These are phyloP conservation scores for Hirtodrosophila cameraria DNA, from an alignment of 2,888 invertebrate species.

Conservation along the genomic window DNA sequence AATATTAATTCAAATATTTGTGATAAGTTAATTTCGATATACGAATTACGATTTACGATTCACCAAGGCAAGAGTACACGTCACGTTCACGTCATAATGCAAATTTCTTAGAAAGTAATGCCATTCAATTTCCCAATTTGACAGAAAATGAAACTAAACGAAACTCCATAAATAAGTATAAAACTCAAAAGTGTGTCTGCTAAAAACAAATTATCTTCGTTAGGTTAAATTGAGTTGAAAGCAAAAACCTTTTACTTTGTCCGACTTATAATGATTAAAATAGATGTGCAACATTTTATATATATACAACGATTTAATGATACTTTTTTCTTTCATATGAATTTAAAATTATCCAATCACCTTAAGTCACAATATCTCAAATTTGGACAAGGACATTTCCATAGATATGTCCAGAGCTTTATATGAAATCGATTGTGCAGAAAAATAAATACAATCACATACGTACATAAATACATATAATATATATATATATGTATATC, in stretches of 20 bases:
- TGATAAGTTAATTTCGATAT: conserved; percentile 81
- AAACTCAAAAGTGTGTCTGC: no score
- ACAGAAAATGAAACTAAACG: no score
- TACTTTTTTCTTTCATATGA: not conserved
- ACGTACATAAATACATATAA: not conserved
- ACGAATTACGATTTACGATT: no score
- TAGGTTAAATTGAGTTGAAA: no score
- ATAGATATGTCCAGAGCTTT: conserved; percentile 2
- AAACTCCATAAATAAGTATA: no score
- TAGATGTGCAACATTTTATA: no score
- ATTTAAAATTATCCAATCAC: not conserved
- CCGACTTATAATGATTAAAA: no score
- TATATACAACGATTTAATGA: no score
- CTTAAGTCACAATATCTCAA: conserved; percentile 3
- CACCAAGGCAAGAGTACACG: conserved; percentile 80
- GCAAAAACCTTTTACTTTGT: no score
- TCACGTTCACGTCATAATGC: conserved; percentile 64
- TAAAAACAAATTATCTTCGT: no score
- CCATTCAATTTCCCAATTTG: conserved; percentile 1
- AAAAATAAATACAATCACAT: not conserved
- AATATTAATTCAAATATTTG: conserved; percentile 79
- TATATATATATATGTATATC: no score
- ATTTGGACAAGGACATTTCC: conserved; percentile 8
- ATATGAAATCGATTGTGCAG: conserved; percentile 1
- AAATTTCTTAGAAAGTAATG: conserved; percentile 17